These are phyloP conservation scores for Cyaniris semiargus DNA, from an alignment of 2,888 invertebrate genomes.

Conservation along the genomic window DNA sequence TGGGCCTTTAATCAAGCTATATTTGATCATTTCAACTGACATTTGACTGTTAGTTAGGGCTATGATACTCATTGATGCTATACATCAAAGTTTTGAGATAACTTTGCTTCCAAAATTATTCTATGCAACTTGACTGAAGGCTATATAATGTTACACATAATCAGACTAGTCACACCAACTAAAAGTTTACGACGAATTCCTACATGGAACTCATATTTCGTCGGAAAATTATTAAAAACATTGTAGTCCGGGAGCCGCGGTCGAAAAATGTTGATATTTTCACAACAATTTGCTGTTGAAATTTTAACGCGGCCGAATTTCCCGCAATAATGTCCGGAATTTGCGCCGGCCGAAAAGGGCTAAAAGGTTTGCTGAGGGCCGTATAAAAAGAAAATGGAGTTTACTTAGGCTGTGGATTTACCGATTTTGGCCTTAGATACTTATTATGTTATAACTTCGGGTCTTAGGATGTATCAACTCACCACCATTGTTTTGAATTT, in stretches of 20 bases:
- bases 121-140: no score
- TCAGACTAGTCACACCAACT: not conserved
- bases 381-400: slow-evolving; percentile 21
- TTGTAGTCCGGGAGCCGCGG: not conserved
- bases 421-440: not conserved
- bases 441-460: not conserved
- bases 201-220: not conserved
- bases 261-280: slow-evolving; percentile 10
- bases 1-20: no score
- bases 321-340: slow-evolving; percentile 25
- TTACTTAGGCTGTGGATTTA: slow-evolving; percentile 21
- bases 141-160: no score
- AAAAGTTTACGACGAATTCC: not conserved
- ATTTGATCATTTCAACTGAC: no score
- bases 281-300: slow-evolving; percentile 25
- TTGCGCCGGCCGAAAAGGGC: not conserved
- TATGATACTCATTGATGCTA: no score
- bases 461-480: not conserved
- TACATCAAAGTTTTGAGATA: no score
- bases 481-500: no score
- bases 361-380: slow-evolving; percentile 23
- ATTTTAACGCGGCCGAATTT: slow-evolving; percentile 24
- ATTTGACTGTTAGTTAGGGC: no score
- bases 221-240: not conserved
- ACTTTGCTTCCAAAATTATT: no score